These are phyloP conservation scores for Corythornis vintsioides DNA, from an alignment of 2,113 vertebrate genomes.

Conservation along the genomic window DNA sequence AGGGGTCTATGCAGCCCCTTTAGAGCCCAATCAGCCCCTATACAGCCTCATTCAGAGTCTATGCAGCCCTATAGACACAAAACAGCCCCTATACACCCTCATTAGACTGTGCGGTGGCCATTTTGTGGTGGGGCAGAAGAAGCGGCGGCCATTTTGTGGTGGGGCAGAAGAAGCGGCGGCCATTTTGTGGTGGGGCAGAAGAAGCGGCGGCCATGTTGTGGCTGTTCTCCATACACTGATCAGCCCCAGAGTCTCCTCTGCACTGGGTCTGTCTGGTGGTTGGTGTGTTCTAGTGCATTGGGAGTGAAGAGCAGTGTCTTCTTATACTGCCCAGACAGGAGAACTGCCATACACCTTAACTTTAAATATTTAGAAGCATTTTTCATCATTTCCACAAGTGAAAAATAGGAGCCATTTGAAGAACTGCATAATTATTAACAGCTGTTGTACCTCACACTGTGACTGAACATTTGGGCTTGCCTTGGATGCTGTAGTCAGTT, in stretches of 20 bases:
- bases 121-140: too few relatives aligned
- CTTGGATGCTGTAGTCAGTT: background rate
- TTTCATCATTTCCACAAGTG: background rate
- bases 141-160: too few relatives aligned
- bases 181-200: too few relatives aligned
- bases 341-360: background rate
- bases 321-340: constrained; percentile 5
- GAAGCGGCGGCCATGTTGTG: too few relatives aligned
- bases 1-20: too few relatives aligned
- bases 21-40: too few relatives aligned
- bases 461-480: background rate
- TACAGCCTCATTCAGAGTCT: too few relatives aligned
- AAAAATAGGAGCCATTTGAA: background rate
- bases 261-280: background rate
- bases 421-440: background rate
- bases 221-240: background rate
- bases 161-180: too few relatives aligned
- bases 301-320: constrained; percentile 1
- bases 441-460: background rate
- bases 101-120: too few relatives aligned
- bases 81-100: too few relatives aligned
- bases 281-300: background rate
- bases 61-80: too few relatives aligned
- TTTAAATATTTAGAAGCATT: background rate
- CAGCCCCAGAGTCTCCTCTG: background rate